A percentile compares a stretch with the other conserved stretches of the same genome.
These are phyloP conservation scores for Aythya baeri DNA, from an alignment of 2,113 vertebrate genomes.

Conservation along the genomic window DNA sequence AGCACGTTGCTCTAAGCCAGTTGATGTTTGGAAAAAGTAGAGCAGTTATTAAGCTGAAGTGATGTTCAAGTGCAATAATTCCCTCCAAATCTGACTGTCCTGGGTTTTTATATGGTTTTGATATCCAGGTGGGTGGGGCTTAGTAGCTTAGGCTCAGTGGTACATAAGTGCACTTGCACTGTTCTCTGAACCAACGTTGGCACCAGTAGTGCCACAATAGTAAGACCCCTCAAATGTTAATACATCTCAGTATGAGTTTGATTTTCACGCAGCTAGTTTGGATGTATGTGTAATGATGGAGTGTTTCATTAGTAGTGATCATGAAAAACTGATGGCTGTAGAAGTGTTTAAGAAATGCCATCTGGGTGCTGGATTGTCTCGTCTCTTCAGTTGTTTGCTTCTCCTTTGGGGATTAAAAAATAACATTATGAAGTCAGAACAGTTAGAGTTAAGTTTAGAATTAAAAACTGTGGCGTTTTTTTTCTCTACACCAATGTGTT, in stretches of 20 bases:
- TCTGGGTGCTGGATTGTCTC: not conserved
- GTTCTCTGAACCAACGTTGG: not conserved
- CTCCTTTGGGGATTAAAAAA: not conserved
- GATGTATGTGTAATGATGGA: not conserved
- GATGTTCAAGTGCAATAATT: not conserved
- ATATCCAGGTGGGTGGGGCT: accelerated
- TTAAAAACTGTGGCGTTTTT: not conserved
- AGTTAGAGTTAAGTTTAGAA: not conserved
- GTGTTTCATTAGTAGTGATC: not conserved
- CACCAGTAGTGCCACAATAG: not conserved
- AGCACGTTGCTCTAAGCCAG: not conserved
- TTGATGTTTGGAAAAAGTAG: not conserved
- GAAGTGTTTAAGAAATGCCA: not conserved
- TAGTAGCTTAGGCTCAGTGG: not conserved
- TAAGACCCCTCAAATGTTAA: not conserved
- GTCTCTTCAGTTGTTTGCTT: not conserved
- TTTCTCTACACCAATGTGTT: not conserved
- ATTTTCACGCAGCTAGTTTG: not conserved
- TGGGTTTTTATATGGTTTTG: not conserved
- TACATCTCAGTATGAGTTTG: not conserved
- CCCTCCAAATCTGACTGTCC: not conserved
- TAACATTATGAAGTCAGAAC: not conserved
- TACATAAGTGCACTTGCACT: not conserved
- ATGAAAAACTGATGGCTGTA: not conserved
- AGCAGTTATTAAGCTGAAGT: not conserved